Percentiles rank a stretch among this genome's conserved stretches.
phyloP scores from a whole-genome alignment of 23 tunicate species.

The Ciona savignyi region DNA sequence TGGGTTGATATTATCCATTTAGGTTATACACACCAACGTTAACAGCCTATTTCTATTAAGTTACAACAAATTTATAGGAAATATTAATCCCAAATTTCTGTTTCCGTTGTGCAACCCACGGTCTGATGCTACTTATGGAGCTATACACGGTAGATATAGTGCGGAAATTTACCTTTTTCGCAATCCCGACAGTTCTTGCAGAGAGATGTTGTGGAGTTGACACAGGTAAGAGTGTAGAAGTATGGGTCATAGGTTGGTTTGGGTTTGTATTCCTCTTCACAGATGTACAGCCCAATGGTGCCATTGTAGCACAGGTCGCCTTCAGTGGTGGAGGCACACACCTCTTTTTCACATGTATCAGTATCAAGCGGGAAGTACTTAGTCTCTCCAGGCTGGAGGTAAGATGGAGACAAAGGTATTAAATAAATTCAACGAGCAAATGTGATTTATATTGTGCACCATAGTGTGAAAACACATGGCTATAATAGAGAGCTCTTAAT shows the following conservation, averaged over 20 bases:
- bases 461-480: no score
- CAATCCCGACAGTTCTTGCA: slow-evolving; percentile 56
- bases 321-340: slow-evolving; percentile 32
- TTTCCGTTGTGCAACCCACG: no score
- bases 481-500: no score
- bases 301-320: slow-evolving; percentile 53
- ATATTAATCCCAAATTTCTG: no score
- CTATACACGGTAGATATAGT: not conserved
- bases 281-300: slow-evolving; percentile 15
- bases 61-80: no score
- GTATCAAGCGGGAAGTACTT: slow-evolving; percentile 41
- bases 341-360: slow-evolving; percentile 30
- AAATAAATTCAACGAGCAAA: no score
- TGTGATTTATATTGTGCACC: no score
- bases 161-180: slow-evolving; percentile 3
- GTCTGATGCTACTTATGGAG: no score
- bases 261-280: slow-evolving; percentile 27
- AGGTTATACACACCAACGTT: no score
- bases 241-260: slow-evolving; percentile 26
- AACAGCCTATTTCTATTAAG: no score
- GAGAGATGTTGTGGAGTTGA: slow-evolving; percentile 28
- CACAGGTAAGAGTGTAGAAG: slow-evolving; percentile 22
- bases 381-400: slow-evolving; percentile 59
- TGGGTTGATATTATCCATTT: no score
- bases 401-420: no score